phyloP scores from a whole-genome alignment of 2,797 vertebrate species.

The Hyperoplus lanceolatus region DNA sequence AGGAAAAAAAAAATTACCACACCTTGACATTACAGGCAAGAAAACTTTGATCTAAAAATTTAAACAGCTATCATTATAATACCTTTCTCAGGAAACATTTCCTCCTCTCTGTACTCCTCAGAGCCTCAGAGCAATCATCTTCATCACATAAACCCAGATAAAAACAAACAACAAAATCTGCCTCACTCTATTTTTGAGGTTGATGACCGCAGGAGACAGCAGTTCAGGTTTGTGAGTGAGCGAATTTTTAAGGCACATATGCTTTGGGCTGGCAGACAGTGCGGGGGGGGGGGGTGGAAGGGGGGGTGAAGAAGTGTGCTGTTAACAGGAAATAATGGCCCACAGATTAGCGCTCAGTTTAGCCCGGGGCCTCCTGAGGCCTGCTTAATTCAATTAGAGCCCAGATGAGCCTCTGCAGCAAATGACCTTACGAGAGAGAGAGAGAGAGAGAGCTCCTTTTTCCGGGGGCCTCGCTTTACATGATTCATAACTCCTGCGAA shows the following conservation, averaged over 20 bases:
- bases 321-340: conserved; percentile 88
- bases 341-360: conserved; percentile 88
- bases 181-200: conserved; percentile 74
- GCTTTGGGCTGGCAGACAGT: conserved; percentile 76
- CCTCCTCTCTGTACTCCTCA: conserved; percentile 31
- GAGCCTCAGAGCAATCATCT: conserved; percentile 66
- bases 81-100: conserved; percentile 50
- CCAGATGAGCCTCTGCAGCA: conserved; percentile 86
- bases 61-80: conserved; percentile 54
- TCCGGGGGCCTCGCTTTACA: conserved; percentile 80
- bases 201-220: conserved; percentile 70
- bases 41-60: conserved; percentile 38
- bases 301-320: conserved; percentile 71
- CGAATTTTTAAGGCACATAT: conserved; percentile 80
- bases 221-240: conserved; percentile 73
- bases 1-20: conserved; percentile 17
- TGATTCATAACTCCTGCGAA: conserved; percentile 83
- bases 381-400: conserved; percentile 89
- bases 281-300: conserved; percentile 50
- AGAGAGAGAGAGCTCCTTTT: conserved; percentile 76
- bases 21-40: conserved; percentile 27
- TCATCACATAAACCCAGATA: conserved; percentile 63
- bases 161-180: conserved; percentile 66
- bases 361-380: conserved; percentile 84
- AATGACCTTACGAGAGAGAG: conserved; percentile 85